Evolutionary conservation across 2,113 vertebrate genomes (phyloP).

Genomic region (Pterocles orientalis): DNA sequence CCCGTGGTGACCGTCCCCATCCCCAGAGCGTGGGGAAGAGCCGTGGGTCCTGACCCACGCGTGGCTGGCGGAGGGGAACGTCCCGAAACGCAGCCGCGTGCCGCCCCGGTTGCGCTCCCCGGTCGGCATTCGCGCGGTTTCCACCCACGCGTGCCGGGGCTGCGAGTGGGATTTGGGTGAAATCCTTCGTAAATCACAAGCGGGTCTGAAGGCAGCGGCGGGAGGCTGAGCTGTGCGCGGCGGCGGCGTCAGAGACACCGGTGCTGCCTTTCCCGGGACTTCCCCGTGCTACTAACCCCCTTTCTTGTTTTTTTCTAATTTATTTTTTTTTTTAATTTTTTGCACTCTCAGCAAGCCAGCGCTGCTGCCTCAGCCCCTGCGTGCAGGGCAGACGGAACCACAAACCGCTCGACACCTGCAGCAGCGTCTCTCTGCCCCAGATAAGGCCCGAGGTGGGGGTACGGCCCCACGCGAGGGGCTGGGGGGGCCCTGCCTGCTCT

Average conservation of each 20-base stretch:
- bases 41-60: rapidly evolving
- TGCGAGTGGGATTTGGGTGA: rapidly evolving
- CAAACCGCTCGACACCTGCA: background rate
- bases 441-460: background rate
- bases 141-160: background rate
- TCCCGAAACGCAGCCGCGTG: background rate
- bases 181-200: background rate
- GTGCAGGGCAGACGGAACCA: background rate
- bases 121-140: background rate
- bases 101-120: too few species aligned
- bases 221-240: rapidly evolving
- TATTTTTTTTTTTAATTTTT: background rate
- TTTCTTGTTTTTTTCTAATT: background rate
- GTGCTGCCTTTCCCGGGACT: background rate
- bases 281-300: background rate
- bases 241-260: background rate
- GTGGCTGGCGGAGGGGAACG: rapidly evolving
- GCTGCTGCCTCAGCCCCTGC: background rate
- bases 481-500: background rate
- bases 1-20: rapidly evolving
- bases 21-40: rapidly evolving
- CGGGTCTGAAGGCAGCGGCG: background rate
- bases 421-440: background rate
- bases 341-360: background rate
- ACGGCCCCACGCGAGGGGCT: background rate